Evolutionary conservation across 53 echinoderm and acorn worm species (phyloP).

Genomic region (Crossaster papposus): DNA sequence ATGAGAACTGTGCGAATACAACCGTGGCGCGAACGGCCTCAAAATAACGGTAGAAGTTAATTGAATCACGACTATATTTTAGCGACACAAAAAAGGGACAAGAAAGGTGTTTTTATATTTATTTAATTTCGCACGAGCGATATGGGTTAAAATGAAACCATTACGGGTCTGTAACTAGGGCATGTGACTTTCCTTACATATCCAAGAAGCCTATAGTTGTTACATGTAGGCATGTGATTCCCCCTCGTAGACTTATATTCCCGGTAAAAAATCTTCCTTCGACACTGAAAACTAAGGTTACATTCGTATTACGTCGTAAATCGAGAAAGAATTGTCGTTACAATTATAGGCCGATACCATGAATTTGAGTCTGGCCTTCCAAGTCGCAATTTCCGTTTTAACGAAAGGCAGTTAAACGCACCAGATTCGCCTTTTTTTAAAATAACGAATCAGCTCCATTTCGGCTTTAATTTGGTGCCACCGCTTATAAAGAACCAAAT

Average conservation of each 20-base stretch:
- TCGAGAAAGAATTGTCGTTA: too few species aligned
- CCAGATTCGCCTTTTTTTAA: too few species aligned
- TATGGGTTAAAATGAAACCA: not conserved
- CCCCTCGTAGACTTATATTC: not conserved
- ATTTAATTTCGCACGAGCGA: not conserved
- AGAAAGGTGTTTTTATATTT: not conserved
- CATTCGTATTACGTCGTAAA: too few species aligned
- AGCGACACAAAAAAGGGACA: not conserved
- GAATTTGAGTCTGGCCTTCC: too few species aligned
- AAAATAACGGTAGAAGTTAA: not conserved
- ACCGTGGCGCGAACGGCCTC: not conserved
- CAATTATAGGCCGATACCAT: too few species aligned
- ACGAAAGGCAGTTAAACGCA: too few species aligned
- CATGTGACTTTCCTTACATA: not conserved
- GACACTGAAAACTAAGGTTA: not conserved
- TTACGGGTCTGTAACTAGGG: not conserved
- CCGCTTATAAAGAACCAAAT: too few species aligned
- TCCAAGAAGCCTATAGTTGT: not conserved
- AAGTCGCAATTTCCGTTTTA: too few species aligned
- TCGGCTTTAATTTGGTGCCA: too few species aligned
- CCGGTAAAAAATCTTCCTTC: not conserved
- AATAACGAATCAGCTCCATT: too few species aligned
- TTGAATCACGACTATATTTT: conserved; percentile 27
- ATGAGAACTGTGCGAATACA: not conserved
- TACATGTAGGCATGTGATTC: not conserved